These are phyloP conservation scores for Hippocampus mohnikei DNA, from an alignment of 2,113 vertebrate species.

Conservation along the genomic window DNA sequence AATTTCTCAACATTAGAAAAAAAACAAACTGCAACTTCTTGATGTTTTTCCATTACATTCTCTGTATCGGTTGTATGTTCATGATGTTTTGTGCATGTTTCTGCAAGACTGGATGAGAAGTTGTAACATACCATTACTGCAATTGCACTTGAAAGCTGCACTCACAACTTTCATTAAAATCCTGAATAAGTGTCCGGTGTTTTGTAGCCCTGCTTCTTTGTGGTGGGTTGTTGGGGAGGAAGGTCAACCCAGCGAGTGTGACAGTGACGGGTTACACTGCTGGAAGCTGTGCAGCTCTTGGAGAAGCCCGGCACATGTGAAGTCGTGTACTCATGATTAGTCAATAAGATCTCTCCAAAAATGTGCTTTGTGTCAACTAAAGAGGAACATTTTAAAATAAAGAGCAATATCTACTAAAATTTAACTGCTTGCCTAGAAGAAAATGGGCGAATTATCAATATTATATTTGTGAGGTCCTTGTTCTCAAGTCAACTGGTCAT, in stretches of 20 bases:
- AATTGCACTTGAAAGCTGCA: slow-evolving; percentile 95
- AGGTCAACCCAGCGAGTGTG: not conserved
- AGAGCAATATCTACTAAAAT: no score
- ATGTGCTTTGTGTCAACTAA: not conserved
- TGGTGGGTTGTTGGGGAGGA: not conserved
- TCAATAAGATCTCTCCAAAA: not conserved
- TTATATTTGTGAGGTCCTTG: no score
- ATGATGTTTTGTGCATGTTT: slow-evolving; percentile 95
- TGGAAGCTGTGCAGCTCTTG: not conserved
- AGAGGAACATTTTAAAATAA: no score
- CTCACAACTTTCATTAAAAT: slow-evolving; percentile 97
- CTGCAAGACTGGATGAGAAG: slow-evolving; percentile 74
- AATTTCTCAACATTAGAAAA: slow-evolving; percentile 29
- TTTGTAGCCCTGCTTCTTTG: not conserved
- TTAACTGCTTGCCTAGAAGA: no score
- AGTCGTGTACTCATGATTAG: not conserved
- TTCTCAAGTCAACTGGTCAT: no score
- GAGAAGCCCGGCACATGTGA: not conserved
- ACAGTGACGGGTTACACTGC: not conserved
- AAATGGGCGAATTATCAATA: no score
- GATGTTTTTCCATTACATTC: slow-evolving; percentile 73
- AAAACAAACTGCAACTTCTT: slow-evolving; percentile 39
- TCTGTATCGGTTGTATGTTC: slow-evolving; percentile 92
- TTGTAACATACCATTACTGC: slow-evolving; percentile 86
- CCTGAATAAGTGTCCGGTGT: slow-evolving; percentile 55